Conservation (phyloP, 2,888 invertebrate genomes). For the Acronicta alni region DNA sequence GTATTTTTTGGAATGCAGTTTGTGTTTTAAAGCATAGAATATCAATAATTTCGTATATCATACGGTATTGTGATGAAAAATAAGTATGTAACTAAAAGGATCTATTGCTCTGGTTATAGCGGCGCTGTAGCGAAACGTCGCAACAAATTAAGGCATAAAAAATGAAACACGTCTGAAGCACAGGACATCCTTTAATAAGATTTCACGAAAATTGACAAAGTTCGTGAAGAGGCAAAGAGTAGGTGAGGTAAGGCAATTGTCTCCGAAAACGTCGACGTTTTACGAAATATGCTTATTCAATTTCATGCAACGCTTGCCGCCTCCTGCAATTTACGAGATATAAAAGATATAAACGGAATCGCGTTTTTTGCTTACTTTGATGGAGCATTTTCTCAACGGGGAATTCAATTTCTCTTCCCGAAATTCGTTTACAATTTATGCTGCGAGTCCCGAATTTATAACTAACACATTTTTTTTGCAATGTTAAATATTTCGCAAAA, state of each 20-base stretch:
- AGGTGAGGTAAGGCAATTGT: conserved; percentile 90
- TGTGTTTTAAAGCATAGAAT: not conserved
- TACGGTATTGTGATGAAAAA: not conserved
- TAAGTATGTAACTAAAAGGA: conserved; percentile 4
- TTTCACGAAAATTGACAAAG: conserved; percentile 88
- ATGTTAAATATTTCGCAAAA: conserved; percentile 27
- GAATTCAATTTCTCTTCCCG: conserved; percentile 86
- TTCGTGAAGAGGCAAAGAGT: conserved; percentile 86
- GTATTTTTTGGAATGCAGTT: no score
- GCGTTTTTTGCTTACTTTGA: conserved; percentile 89
- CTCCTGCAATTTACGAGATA: conserved; percentile 90
- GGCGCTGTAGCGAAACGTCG: conserved; percentile 36
- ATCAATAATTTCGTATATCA: not conserved
- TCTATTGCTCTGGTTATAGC: conserved; percentile 15
- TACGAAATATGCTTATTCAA: conserved; percentile 90
- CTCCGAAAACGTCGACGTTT: conserved; percentile 89
- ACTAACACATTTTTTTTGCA: conserved; percentile 58
- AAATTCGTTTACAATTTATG: conserved; percentile 85
- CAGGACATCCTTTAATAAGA: conserved; percentile 84
- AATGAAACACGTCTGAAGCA: conserved; percentile 75
- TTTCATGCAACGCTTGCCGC: conserved; percentile 90
- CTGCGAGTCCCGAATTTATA: conserved; percentile 73
- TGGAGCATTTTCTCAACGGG: conserved; percentile 87
- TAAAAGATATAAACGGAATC: conserved; percentile 90
- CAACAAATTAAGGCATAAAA: conserved; percentile 65